A percentile compares a stretch with the other conserved stretches of the same genome.
Evolutionary conservation across 1,140 invertebrate genomes (phyloP).

Genomic region (Micrasema minimum): DNA sequence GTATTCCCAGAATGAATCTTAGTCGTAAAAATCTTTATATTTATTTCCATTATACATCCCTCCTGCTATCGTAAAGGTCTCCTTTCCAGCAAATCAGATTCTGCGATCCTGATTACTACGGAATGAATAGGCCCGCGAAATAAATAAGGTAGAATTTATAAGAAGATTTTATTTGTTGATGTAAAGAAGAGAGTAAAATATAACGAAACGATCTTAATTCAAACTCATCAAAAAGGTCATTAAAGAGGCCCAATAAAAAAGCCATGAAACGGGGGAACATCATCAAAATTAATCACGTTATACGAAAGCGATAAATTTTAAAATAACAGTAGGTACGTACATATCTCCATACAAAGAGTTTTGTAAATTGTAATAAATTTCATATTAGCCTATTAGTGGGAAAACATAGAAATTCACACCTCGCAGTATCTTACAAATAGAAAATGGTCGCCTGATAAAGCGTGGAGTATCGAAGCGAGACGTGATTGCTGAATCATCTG

Average conservation of each 20-base stretch:
- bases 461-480: slow-evolving; percentile 24
- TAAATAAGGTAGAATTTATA: slow-evolving; percentile 5
- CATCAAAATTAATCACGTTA: neutral
- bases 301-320: too few species aligned
- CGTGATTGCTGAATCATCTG: slow-evolving; percentile 32
- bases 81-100: slow-evolving; percentile 22
- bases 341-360: too few species aligned
- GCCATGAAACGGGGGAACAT: slow-evolving; percentile 23
- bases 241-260: slow-evolving; percentile 20
- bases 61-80: neutral
- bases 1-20: neutral
- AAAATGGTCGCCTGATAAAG: slow-evolving; percentile 2
- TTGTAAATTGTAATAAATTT: too few species aligned
- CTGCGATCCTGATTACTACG: neutral
- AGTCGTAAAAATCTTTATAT: neutral
- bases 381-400: too few species aligned
- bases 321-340: too few species aligned
- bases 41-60: slow-evolving; percentile 5
- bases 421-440: too few species aligned
- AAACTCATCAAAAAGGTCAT: slow-evolving; percentile 25
- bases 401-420: too few species aligned
- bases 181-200: slow-evolving; percentile 12
- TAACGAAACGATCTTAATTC: slow-evolving; percentile 18
- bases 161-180: slow-evolving; percentile 11
- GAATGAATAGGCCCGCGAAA: slow-evolving; percentile 1